Percentiles rank a stretch among this genome's conserved stretches.
phyloP scores from a whole-genome alignment of 2,888 invertebrate species.

The Nephrotoma appendiculata region DNA sequence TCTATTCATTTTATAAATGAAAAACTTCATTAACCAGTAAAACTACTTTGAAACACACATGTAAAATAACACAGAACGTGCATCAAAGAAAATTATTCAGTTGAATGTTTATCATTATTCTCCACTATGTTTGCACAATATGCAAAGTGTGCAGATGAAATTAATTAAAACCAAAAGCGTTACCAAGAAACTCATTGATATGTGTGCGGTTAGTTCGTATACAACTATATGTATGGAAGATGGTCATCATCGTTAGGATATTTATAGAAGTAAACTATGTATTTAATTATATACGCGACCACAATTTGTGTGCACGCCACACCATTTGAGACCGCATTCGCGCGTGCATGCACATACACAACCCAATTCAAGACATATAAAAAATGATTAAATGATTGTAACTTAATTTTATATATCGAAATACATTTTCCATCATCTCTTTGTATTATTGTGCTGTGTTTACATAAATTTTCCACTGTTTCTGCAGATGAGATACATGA shows the following conservation, averaged over 20 bases:
- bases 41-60: neutral
- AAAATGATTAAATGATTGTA: neutral
- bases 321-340: neutral
- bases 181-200: neutral
- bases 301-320: neutral
- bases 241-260: neutral
- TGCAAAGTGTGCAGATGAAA: neutral
- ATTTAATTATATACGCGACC: neutral
- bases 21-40: neutral
- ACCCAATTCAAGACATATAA: neutral
- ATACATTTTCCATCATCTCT: neutral
- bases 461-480: neutral
- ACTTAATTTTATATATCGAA: neutral
- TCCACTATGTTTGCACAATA: neutral
- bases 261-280: neutral
- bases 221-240: neutral
- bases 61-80: neutral
- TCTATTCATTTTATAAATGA: neutral
- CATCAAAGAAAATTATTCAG: neutral
- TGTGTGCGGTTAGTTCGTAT: neutral
- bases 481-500: neutral
- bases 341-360: neutral
- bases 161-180: neutral
- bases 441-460: neutral
- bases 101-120: neutral